Base-by-base conservation (phyloP, 2,113 vertebrate genomes). In the Dicaeum eximium region DNA sequence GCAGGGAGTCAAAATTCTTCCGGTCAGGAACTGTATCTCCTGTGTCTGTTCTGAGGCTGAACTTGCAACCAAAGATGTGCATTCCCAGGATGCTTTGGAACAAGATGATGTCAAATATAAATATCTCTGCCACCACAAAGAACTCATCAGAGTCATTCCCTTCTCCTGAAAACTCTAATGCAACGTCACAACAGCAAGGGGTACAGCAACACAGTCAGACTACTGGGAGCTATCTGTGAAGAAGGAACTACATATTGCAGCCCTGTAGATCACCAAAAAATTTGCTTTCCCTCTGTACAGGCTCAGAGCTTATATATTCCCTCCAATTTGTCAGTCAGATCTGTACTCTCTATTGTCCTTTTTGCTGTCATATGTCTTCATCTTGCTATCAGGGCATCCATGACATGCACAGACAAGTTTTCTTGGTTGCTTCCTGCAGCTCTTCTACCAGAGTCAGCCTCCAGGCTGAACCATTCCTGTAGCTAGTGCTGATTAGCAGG, bases 61-160 rank as follows among this genome's bases (percentile, higher is more conserved):
- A 99, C 94, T 99, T 99, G 95, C 99, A 99, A 91, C 99, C 99
- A 67, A 99, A 99, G 92, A 99, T 99, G 95, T 99, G 99, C 99
- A 99, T 99, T 86, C 99, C 99, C 42, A 99, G 98, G 85, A 99
- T 99, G 96, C 99, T 99, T 60, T 70, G 92, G 72, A 62, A 67
- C 73, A 65, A 42, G 35, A 7, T 13, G 23, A 51, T 80, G 15
- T 44, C 28, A 77, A 45, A 60, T 56, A 64, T 56, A 54, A 54
- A 53, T 54, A 83, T 15, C 23, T 48, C 62, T 10, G 45, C 27
- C 31, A 54, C 38, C 57, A 81, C 53, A 88, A 56, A 7, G 6
- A 64, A 37, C 33, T 70, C 50, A 42, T 91, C 6, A 65, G 37
- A 73, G 44, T 13, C 1, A 15, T 70, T 87, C 12, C 27, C 37